These are phyloP conservation scores for Clinocottus analis DNA, from an alignment of 2,113 vertebrate genomes.

Conservation along the genomic window DNA sequence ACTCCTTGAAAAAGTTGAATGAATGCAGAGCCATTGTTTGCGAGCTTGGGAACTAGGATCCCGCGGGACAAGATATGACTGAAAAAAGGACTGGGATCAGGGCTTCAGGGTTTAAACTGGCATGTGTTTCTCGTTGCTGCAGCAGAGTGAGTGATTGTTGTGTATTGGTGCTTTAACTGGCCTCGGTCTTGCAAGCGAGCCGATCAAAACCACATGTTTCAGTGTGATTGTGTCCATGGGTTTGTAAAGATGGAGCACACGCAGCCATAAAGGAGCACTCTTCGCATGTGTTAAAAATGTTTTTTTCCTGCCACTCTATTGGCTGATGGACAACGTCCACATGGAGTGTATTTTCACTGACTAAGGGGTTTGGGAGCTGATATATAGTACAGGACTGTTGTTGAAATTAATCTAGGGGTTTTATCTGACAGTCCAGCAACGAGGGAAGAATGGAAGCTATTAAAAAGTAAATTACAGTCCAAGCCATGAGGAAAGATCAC, in stretches of 20 bases:
- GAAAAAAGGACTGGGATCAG: slow-evolving; percentile 58
- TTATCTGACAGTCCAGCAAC: slow-evolving; percentile 22
- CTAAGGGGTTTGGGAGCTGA: slow-evolving; percentile 63
- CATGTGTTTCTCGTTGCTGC: slow-evolving; percentile 75
- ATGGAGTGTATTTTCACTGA: slow-evolving; percentile 69
- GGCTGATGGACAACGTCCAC: slow-evolving; percentile 75
- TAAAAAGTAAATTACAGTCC: slow-evolving; percentile 11
- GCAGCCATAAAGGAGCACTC: slow-evolving; percentile 51
- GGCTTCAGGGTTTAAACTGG: slow-evolving; percentile 52
- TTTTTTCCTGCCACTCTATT: slow-evolving; percentile 45
- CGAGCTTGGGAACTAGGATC: slow-evolving; percentile 58
- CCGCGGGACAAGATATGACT: slow-evolving; percentile 53
- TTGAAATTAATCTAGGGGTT: slow-evolving; percentile 47
- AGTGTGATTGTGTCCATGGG: slow-evolving; percentile 69
- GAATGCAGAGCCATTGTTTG: slow-evolving; percentile 68
- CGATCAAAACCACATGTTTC: slow-evolving; percentile 80
- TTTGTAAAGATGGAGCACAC: slow-evolving; percentile 61
- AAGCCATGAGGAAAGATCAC: not conserved
- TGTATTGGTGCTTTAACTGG: slow-evolving; percentile 69
- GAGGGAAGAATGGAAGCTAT: slow-evolving; percentile 45
- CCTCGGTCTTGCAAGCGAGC: slow-evolving; percentile 69
- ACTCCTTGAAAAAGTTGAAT: slow-evolving; percentile 54
- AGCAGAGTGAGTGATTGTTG: slow-evolving; percentile 64
- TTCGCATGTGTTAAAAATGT: slow-evolving; percentile 61
- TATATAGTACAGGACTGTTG: slow-evolving; percentile 50